These are phyloP conservation scores for Hystrix brachyura DNA, from an alignment of 2,113 vertebrate genomes.

Conservation along the genomic window DNA sequence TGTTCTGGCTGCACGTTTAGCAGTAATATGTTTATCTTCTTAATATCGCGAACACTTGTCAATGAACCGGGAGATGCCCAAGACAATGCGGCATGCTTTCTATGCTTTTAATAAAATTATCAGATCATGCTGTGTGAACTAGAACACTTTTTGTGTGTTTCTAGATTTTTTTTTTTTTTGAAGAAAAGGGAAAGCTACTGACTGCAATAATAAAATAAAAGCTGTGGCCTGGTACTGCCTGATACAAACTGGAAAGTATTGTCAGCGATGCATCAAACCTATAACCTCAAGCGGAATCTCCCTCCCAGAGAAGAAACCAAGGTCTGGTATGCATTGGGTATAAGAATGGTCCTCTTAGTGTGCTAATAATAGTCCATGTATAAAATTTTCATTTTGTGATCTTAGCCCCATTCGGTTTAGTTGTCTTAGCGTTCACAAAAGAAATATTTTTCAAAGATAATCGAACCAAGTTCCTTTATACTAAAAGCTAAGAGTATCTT, in stretches of 20 bases:
- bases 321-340: no score
- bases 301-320: not conserved
- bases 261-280: not conserved
- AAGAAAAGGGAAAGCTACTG: not conserved
- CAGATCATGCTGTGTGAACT: not conserved
- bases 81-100: not conserved
- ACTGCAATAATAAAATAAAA: not conserved
- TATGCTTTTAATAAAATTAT: not conserved
- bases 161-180: no score
- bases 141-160: not conserved
- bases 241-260: not conserved
- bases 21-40: not conserved
- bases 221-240: not conserved
- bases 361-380: not conserved
- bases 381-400: not conserved
- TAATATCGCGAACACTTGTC: not conserved
- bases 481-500: not conserved
- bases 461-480: not conserved
- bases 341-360: not conserved
- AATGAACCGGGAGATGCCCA: not conserved
- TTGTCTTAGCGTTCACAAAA: not conserved
- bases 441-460: not conserved
- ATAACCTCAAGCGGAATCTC: not conserved
- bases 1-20: not conserved
- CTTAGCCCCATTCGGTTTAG: not conserved